Evolutionary conservation across 1,140 invertebrate genomes (phyloP).

Genomic region (Drosophila gunungcola): DNA sequence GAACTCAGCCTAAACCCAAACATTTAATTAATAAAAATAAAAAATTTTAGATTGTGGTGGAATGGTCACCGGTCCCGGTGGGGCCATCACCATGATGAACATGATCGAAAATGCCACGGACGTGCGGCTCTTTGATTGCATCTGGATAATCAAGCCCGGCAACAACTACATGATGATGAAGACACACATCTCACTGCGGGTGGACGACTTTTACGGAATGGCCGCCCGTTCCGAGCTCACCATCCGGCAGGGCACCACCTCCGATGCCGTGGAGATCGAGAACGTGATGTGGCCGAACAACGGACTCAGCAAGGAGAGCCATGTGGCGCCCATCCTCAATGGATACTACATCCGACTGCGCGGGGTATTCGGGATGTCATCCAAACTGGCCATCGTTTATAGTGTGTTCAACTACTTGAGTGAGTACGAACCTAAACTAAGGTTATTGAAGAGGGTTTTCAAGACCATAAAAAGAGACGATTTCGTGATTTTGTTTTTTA

Average conservation of each 20-base stretch:
- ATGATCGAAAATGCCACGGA: conserved; percentile 88
- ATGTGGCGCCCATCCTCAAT: conserved; percentile 87
- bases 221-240: conserved; percentile 87
- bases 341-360: conserved; percentile 90
- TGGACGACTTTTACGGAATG: conserved; percentile 88
- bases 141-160: conserved; percentile 90
- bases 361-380: conserved; percentile 88
- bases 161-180: conserved; percentile 89
- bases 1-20: too few species aligned
- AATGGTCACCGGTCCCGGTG: conserved; percentile 90
- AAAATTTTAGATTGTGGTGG: conserved; percentile 88
- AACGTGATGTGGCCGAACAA: conserved; percentile 86
- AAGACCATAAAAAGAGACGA: too few species aligned
- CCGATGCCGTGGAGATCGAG: conserved; percentile 87
- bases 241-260: conserved; percentile 89
- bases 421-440: conserved; percentile 63
- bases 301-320: conserved; percentile 86
- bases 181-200: conserved; percentile 89
- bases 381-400: conserved; percentile 89
- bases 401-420: conserved; percentile 90
- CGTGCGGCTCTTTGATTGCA: conserved; percentile 88
- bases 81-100: conserved; percentile 92
- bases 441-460: too few species aligned
- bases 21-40: too few species aligned
- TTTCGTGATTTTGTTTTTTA: too few species aligned